A percentile compares a stretch with the other conserved stretches of the same genome.
These are phyloP conservation scores for Pipistrellus nathusii DNA, from an alignment of 2,797 vertebrate genomes.

Conservation along the genomic window DNA sequence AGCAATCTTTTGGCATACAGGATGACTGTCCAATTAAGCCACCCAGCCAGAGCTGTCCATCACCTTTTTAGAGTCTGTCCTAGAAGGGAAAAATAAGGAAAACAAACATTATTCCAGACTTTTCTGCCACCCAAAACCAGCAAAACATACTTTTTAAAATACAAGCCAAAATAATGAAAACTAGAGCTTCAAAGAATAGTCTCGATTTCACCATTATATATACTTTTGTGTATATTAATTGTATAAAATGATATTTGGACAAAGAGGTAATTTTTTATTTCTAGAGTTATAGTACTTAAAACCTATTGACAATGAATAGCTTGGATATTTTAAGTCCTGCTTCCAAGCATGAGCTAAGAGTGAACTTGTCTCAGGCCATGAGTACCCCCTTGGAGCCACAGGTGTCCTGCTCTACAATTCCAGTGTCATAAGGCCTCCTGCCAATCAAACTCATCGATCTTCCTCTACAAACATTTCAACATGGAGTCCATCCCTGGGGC, in stretches of 20 bases:
- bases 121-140: slow-evolving; percentile 86
- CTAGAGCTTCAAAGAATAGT: slow-evolving; percentile 84
- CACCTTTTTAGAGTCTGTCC: slow-evolving; percentile 85
- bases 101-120: slow-evolving; percentile 85
- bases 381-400: slow-evolving; percentile 69
- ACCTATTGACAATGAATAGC: slow-evolving; percentile 84
- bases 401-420: slow-evolving; percentile 81
- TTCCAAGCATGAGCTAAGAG: slow-evolving; percentile 77
- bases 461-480: slow-evolving; percentile 95
- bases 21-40: too few species aligned
- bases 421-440: slow-evolving; percentile 75
- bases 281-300: slow-evolving; percentile 89
- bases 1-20: too few species aligned
- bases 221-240: slow-evolving; percentile 60
- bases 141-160: slow-evolving; percentile 78
- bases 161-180: slow-evolving; percentile 86
- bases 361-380: slow-evolving; percentile 67
- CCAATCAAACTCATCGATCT: slow-evolving; percentile 91
- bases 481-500: slow-evolving; percentile 97
- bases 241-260: slow-evolving; percentile 79
- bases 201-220: slow-evolving; percentile 83
- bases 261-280: slow-evolving; percentile 84
- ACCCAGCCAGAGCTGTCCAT: slow-evolving; percentile 63
- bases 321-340: slow-evolving; percentile 72
- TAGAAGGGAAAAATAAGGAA: slow-evolving; percentile 68